These are phyloP conservation scores for human DNA, from an alignment of 2,113 vertebrate genomes.

Conservation along the genomic window DNA sequence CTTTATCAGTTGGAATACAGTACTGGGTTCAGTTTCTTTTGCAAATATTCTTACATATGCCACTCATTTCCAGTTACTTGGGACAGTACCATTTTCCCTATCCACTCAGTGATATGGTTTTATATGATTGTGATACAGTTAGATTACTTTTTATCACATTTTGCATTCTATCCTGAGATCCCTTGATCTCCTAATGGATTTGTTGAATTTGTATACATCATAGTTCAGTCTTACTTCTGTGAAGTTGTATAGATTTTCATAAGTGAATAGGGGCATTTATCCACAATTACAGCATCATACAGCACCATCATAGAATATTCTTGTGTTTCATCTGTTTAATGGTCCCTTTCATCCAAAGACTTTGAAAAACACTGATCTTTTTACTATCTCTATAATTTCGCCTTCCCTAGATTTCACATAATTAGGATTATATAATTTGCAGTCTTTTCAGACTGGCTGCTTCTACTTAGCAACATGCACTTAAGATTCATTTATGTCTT, in stretches of 20 bases:
- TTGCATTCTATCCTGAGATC: neutral
- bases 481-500: no score
- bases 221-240: neutral
- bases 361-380: neutral
- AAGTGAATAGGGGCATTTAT: neutral
- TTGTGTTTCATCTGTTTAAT: neutral
- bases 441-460: neutral
- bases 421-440: neutral
- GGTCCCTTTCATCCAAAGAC: neutral
- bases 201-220: neutral
- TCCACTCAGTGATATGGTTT: neutral
- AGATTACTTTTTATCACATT: neutral
- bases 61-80: neutral
- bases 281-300: neutral
- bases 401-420: neutral
- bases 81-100: neutral
- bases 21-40: neutral
- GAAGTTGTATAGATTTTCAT: neutral
- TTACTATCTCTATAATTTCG: neutral
- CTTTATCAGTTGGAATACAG: neutral
- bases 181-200: neutral
- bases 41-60: neutral
- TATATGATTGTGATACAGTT: neutral
- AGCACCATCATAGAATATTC: neutral
- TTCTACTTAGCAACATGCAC: neutral